These are phyloP conservation scores for Adineta ricciae DNA, from an alignment of 2,888 invertebrate species.

Conservation along the genomic window DNA sequence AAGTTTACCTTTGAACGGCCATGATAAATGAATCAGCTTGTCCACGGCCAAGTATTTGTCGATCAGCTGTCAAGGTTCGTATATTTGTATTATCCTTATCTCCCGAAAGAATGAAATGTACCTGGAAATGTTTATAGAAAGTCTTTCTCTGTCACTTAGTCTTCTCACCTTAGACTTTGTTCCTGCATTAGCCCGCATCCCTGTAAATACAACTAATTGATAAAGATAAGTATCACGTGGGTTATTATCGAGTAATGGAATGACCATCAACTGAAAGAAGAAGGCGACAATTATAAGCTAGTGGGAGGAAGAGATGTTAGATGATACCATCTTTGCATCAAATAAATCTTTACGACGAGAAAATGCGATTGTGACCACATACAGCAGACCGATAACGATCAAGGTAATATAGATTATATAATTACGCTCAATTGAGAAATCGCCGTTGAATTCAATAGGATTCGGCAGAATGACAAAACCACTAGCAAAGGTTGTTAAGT, in stretches of 20 bases:
- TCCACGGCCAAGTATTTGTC: conserved; percentile 48
- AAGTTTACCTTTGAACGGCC: conserved; percentile 37
- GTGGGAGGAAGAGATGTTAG: too few species aligned
- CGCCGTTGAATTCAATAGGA: conserved; percentile 49
- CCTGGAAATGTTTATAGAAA: too few species aligned
- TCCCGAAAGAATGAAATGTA: conserved; percentile 35
- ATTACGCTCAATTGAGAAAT: conserved; percentile 40
- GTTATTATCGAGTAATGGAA: conserved; percentile 50
- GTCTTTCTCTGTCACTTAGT: not conserved
- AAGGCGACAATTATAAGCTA: too few species aligned
- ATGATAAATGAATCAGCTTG: conserved; percentile 49
- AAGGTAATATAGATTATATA: conserved; percentile 51
- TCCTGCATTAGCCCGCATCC: conserved; percentile 45
- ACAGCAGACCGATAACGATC: conserved; percentile 47
- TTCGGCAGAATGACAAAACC: conserved; percentile 52
- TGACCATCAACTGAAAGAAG: conserved; percentile 39
- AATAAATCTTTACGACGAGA: conserved; percentile 50
- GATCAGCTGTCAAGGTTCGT: conserved; percentile 46
- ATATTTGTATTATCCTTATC: conserved; percentile 47
- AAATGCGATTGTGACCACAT: conserved; percentile 48
- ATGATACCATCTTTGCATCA: conserved; percentile 40
- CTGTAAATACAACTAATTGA: conserved; percentile 50
- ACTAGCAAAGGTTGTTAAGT: conserved; percentile 51
- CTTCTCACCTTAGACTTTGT: conserved; percentile 45
- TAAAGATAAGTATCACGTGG: conserved; percentile 50